phyloP scores from a whole-genome alignment of 1,140 invertebrate genomes.

The Heliconius congener region DNA sequence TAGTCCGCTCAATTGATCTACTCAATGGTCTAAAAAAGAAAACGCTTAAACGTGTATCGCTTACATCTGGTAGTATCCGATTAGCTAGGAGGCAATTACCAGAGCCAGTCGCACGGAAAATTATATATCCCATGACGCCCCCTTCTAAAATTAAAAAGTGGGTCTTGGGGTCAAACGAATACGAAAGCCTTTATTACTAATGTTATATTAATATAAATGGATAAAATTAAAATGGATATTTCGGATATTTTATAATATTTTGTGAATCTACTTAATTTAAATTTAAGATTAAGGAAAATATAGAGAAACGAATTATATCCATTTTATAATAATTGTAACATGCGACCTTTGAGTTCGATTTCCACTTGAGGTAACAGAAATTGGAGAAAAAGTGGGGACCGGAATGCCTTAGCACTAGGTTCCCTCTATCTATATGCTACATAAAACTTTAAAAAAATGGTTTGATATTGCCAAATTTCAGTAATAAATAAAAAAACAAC shows the following conservation, averaged over 20 bases:
- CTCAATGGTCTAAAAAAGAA: constrained; percentile 29
- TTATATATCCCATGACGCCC: constrained; percentile 47
- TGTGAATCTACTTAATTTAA: not conserved
- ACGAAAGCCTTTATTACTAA: not conserved
- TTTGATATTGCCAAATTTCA: too few relatives aligned
- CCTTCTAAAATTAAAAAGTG: constrained; percentile 50
- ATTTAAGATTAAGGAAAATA: too few relatives aligned
- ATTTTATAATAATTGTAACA: too few relatives aligned
- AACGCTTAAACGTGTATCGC: constrained; percentile 26
- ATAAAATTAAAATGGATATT: not conserved
- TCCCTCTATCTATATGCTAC: too few relatives aligned
- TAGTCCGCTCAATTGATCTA: not conserved
- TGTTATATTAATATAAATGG: not conserved
- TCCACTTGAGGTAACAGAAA: too few relatives aligned
- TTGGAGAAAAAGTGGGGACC: too few relatives aligned
- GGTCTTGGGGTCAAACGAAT: constrained; percentile 20
- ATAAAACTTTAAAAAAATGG: too few relatives aligned
- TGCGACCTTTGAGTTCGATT: too few relatives aligned
- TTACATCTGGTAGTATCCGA: constrained; percentile 41
- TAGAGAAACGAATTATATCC: too few relatives aligned
- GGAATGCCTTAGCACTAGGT: too few relatives aligned
- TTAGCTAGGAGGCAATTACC: constrained; percentile 54
- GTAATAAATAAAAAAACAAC: too few relatives aligned
- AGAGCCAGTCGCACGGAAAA: constrained; percentile 54
- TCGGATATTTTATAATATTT: not conserved